Evolutionary conservation across 2,113 vertebrate genomes (phyloP), one percentile per base, ranked within the genome.

Genomic region (Elgaria multicarinata): DNA sequence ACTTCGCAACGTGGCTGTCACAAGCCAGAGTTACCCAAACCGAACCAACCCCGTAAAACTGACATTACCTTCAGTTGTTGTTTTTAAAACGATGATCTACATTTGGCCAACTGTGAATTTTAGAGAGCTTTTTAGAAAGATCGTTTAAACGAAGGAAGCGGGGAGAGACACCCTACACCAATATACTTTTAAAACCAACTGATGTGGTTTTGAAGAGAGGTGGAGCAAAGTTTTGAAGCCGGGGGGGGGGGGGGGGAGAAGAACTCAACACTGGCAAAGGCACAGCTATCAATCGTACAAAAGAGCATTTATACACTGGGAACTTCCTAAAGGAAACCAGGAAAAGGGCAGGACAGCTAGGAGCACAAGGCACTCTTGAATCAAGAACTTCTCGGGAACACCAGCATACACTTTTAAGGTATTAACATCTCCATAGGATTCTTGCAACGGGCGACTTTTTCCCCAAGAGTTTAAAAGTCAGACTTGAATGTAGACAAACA

Each of bases 201-300:
- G 91, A 93, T 93, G 92, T 79, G 91, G 90, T 95, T 96, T 95
- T 92, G 88, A 91, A 94, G 94, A 96, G 94, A 96, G 95, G 96
- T 95, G 96, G 96, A 97, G 95, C 94, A 90, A 96, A 64, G 80
- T 79, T 83, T 75, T 4, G 3, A 39, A 24, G 26, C 39, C n/a
- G n/a, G n/a, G n/a, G n/a, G n/a, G n/a, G n/a, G n/a, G 62, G 69
- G 36, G 20, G 72, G 26, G 39, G 76, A 89, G 78, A 87, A 93
- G 90, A 90, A 86, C 36, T 92, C 33, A 50, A 88, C 80, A 46
- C 0, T 96, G 95, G 96, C 96, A 95, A 79, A 77, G 88, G 88
- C 90, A 80, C 16, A 79, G 86, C 92, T 94, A 91, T 84, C 91
- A 93, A 86, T 50, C 58, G 91, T 85, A 97, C 95, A 97, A 95